These are phyloP conservation scores for Deroplatys truncata DNA, from an alignment of 2,888 invertebrate genomes.

Conservation along the genomic window DNA sequence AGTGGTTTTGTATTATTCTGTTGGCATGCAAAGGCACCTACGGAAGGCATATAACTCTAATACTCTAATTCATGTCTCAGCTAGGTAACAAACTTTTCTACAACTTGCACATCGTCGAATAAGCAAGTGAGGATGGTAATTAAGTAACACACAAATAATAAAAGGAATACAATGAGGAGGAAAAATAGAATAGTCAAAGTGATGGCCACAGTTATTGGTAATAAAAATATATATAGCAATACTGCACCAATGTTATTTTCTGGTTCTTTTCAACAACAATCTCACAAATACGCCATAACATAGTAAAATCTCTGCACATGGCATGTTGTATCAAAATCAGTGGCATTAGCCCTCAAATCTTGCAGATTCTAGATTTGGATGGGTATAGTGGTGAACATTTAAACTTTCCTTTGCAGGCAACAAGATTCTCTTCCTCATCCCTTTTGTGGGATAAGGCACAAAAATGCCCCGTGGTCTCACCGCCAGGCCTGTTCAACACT, in stretches of 20 bases:
- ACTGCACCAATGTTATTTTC: constrained; percentile 14
- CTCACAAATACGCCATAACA: constrained; percentile 5
- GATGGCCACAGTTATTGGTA: constrained; percentile 15
- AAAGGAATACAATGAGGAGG: constrained; percentile 13
- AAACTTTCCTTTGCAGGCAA: not conserved
- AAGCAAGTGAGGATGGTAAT: constrained; percentile 15
- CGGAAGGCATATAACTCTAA: constrained; percentile 23
- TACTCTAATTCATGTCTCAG: constrained; percentile 2
- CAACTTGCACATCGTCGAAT: constrained; percentile 1
- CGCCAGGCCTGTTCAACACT: not conserved
- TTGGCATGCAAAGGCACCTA: constrained; percentile 28
- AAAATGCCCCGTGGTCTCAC: not conserved
- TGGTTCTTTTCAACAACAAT: not conserved
- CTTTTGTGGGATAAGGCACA: constrained; percentile 11
- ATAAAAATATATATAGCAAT: constrained; percentile 23
- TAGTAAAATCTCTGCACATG: not conserved
- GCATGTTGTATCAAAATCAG: not conserved
- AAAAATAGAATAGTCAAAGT: constrained; percentile 13
- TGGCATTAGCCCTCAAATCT: not conserved
- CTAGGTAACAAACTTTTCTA: constrained; percentile 12
- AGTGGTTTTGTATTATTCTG: not conserved
- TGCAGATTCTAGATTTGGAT: not conserved
- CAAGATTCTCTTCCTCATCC: not conserved
- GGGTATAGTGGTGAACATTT: not conserved
- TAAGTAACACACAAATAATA: constrained; percentile 15